phyloP scores from a whole-genome alignment of 2,888 invertebrate species.

The Ochropacha duplaris region DNA sequence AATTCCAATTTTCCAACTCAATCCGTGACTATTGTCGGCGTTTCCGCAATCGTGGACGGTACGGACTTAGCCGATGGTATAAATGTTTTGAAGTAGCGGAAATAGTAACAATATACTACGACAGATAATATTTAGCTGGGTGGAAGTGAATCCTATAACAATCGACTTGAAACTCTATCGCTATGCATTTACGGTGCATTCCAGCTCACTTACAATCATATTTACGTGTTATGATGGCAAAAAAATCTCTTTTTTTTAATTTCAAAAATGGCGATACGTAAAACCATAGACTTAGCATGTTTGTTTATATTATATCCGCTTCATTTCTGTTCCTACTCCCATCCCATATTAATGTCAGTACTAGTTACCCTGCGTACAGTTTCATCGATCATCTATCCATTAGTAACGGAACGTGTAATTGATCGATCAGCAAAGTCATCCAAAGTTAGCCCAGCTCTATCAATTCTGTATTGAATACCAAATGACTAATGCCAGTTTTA shows the following conservation, averaged over 20 bases:
- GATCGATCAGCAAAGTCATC: background rate
- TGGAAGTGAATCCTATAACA: too few species aligned
- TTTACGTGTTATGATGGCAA: too few species aligned
- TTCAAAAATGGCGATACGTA: too few species aligned
- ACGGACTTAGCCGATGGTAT: slow-evolving; percentile 20
- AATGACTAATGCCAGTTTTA: background rate
- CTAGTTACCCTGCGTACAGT: background rate
- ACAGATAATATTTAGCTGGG: too few species aligned
- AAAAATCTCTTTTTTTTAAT: too few species aligned
- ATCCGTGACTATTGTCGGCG: slow-evolving; percentile 39
- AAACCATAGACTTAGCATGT: background rate
- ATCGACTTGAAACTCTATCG: too few species aligned
- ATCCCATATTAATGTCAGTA: background rate
- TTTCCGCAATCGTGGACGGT: slow-evolving; percentile 38
- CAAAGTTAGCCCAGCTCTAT: background rate
- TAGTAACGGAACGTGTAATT: background rate
- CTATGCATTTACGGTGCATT: too few species aligned
- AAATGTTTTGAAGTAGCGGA: slow-evolving; percentile 11
- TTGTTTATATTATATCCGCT: background rate
- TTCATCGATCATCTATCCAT: background rate
- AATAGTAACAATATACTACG: slow-evolving; percentile 6
- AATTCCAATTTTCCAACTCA: slow-evolving; percentile 51
- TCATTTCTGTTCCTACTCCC: background rate
- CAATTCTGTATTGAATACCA: background rate
- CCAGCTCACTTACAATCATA: too few species aligned